Evolutionary conservation across 2,888 invertebrate genomes (phyloP), one percentile per base, ranked within the genome.

Genomic region (Drosophila anceps): DNA sequence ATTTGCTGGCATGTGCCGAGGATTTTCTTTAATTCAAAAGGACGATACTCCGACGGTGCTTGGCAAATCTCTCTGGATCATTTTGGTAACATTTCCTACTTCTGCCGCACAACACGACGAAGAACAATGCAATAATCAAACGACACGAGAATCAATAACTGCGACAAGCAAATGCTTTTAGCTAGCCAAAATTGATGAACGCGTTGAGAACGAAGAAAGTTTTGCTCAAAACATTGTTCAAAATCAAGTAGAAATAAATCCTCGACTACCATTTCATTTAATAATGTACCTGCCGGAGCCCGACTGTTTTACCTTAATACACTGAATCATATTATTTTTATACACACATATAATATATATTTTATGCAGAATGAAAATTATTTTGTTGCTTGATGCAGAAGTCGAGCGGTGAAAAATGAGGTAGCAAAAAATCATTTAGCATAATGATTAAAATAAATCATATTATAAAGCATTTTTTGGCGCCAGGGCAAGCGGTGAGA

Each of bases 361-460:
- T 39, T 54, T 39, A 61, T 69, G 70, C 64, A 63, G 46, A 62
- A 61, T 31, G 59, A 64, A 79, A 69, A 81, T 81, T 79, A 81
- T 81, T 79, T 83, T 73, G 74, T 74, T 70, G 60, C 57, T 60
- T 62, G 43, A 55, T 67, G 76, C 68, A 46, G 29, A 61, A 70
- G 63, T 51, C 70, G 54, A 53, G 53, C 46, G 54, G 72, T 78
- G 84, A 86, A 74, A 86, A 76, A 84, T 85, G 84, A 76, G 65
- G 51, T 63, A 61, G 35, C 57, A 67, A 78, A 73, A 73, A 88
- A 86, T 86, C 86, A 86, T 88, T 86, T 88, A 87, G 89, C 84
- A 87, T 89, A 82, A 87, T 87, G 89, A 87, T 89, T 89, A 82
- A 83, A 89, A 89, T 87, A 89, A 87, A 89, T 89, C 89, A 87